Evolutionary conservation across 1,140 invertebrate species (phyloP), one percentile per base, ranked within the genome.

Genomic region (Drosophila athabasca): DNA sequence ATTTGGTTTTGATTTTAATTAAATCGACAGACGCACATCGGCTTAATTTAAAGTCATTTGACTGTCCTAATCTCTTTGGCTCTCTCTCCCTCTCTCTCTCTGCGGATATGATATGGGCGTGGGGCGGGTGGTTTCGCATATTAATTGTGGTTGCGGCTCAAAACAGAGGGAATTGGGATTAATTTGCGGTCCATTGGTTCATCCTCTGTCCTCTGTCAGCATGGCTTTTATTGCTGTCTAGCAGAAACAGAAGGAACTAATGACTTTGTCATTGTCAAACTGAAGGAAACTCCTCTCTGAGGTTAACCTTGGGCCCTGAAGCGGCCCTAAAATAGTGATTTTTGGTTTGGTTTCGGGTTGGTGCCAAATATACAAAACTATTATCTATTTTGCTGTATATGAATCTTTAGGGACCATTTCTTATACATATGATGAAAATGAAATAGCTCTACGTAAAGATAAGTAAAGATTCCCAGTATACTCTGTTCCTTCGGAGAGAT

Each of bases 1-100:
- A 85, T 85, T 85, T 87, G 57, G 78, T 78, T 85, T 87, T 85
- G 82, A 85, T 85, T 85, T 85, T 85, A 85, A 85, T 85, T 85
- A 85, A 85, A 85, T 82, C 69, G 82, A 82, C 82, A 75, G 78
- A 60, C 74, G 82, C 74, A 70, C 78, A 78, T 60, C 73, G 48
- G 69, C 82, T 82, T 82, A 62, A 78, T 85, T 85, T 88, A 87
- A 85, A 85, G 83, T 82, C 82, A 87, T 87, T 82, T 82, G 39
- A 11, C 44, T 45, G 49, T 26, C 60, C 74, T 78, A 82, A 85
- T 85, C 82, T 64, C 69, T 71, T 41, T 19, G 41, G 3, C 62
- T 48, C 31, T 35, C 52, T 50, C n/a, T 48, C 43, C 13, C 19
- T 70, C 41, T n/a, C 46, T 39, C 43, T 44, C 49, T 19, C 8